These are phyloP conservation scores for Agrochola litura DNA, from an alignment of 2,888 invertebrate species.

Conservation along the genomic window DNA sequence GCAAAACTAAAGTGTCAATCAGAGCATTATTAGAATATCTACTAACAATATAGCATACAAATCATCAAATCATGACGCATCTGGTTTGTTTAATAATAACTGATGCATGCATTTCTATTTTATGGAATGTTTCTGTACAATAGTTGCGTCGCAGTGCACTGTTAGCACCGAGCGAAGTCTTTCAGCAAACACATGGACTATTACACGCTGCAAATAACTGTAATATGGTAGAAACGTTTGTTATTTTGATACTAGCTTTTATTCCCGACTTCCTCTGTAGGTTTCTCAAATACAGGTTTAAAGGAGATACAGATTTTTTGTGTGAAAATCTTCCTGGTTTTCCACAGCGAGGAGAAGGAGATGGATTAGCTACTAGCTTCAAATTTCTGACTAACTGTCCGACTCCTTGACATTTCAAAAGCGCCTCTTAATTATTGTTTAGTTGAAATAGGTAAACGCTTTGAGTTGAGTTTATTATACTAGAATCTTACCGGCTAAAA, in stretches of 20 bases:
- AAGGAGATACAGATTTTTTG: background rate
- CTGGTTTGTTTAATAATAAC: constrained; percentile 21
- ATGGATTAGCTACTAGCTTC: background rate
- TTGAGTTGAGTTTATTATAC: background rate
- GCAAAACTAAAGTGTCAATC: background rate
- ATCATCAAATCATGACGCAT: constrained; percentile 4
- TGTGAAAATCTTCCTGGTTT: background rate
- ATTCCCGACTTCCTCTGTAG: background rate
- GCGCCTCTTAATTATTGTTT: too few relatives aligned
- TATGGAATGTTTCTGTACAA: constrained; percentile 31
- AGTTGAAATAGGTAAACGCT: too few relatives aligned
- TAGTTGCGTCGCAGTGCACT: constrained; percentile 11
- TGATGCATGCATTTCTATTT: constrained; percentile 43
- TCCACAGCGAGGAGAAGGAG: background rate
- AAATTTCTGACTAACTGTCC: too few relatives aligned
- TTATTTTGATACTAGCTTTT: background rate
- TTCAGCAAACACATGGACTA: constrained; percentile 39
- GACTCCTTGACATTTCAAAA: too few relatives aligned
- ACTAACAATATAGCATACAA: constrained; percentile 2
- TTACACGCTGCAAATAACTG: constrained; percentile 27
- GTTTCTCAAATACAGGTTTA: background rate
- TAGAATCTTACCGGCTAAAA: background rate
- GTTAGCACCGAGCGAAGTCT: constrained; percentile 43
- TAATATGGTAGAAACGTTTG: background rate
- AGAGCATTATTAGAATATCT: background rate